phyloP scores from a whole-genome alignment of 2,113 vertebrate species.

The Corythornis vintsioides region DNA sequence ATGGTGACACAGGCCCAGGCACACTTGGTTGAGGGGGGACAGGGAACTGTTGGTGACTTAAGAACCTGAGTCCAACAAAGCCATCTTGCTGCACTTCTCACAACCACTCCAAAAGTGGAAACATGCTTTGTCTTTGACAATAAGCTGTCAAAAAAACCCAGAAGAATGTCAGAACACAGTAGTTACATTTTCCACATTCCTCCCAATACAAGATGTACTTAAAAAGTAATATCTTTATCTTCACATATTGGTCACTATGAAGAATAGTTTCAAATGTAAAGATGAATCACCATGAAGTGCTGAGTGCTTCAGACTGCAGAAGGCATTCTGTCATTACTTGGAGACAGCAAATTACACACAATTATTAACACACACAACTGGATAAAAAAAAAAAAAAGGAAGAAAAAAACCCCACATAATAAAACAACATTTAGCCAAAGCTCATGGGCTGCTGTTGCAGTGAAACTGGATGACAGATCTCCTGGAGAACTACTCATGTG shows the following conservation, averaged over 20 bases:
- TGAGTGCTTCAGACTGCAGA: background rate
- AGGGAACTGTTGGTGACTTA: background rate
- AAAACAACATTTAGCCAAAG: conserved; percentile 31
- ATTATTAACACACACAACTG: conserved; percentile 44
- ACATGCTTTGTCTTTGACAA: background rate
- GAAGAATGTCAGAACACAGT: background rate
- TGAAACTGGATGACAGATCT: background rate
- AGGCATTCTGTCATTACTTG: conserved; percentile 36
- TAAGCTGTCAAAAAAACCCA: background rate
- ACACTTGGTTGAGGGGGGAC: background rate
- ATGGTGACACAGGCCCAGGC: background rate
- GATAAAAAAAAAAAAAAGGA: background rate
- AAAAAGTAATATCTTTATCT: background rate
- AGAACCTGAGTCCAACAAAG: background rate
- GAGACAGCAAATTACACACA: conserved; percentile 48
- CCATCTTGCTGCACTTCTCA: background rate
- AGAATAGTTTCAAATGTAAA: background rate
- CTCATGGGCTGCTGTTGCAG: background rate
- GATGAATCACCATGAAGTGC: conserved; percentile 2
- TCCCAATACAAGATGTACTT: background rate
- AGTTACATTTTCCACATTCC: background rate
- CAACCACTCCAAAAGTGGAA: background rate
- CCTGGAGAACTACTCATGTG: conserved; percentile 13
- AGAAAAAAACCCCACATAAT: no score
- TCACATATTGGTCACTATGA: background rate